Base-by-base conservation (phyloP, 2,113 vertebrate genomes). In the Nibea albiflora region DNA sequence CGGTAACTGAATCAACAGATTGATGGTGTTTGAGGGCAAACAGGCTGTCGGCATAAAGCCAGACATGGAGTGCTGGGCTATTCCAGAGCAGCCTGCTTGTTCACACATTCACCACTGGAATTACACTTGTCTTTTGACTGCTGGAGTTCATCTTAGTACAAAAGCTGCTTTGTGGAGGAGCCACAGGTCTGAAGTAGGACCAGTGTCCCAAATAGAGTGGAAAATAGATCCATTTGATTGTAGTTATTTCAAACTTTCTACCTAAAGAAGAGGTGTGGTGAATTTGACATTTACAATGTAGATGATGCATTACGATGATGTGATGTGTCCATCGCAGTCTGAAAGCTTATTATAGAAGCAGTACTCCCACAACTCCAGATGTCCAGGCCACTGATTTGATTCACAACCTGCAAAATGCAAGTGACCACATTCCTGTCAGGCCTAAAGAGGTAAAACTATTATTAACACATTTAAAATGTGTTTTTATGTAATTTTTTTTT, bases 11-110 rank as follows among this genome's bases (percentile, higher is more conserved):
- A 76, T 88, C 63, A 80, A 84, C 72, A 80, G 65, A 79, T 58
- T 85, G 79, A 80, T 87, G 67, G 80, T 72, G 73, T 87, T 85
- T 81, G 56, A 84, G 74, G 77, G 83, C 75, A 76, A 76, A 74
- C 68, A 74, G 76, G 61, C 67, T 76, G 58, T 72, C 15, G 22
- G 69, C 54, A 74, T 53, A 24, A 44, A 77, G 68, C 69, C 80
- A 81, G 49, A 83, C 69, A 62, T 50, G 62, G 47, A 73, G 63
- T 14, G 47, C 35, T n/a, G 42, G 15, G 24, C 24, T 54, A 3
- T 50, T 84, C 24, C 61, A 49, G 42, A 52, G 56, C 50, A 60
- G 57, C 57, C 47, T 31, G 67, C 75, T n/a, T 35, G 26, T 64
- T 76, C 81, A 66, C 39, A 53, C 31, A 75, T n/a, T 61, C 60